A percentile compares a stretch with the other conserved stretches of the same genome.
Evolutionary conservation across 2,888 invertebrate genomes (phyloP).

Genomic region (Panzeria rudis): DNA sequence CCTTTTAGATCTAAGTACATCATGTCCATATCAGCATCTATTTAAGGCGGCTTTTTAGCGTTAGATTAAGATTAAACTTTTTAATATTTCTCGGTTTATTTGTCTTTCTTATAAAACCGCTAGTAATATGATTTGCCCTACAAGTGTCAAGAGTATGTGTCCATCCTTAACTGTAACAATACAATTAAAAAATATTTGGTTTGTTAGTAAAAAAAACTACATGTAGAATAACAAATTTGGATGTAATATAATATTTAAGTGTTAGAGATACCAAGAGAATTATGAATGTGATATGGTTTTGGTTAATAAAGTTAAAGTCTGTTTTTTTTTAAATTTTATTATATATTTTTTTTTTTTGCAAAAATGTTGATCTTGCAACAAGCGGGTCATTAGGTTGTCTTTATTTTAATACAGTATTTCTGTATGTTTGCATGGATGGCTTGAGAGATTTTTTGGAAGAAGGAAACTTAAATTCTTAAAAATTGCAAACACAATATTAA

Average conservation of each 20-base stretch:
- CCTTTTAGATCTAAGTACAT: conserved; percentile 22
- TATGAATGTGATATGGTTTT: conserved; percentile 51
- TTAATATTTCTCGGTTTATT: conserved; percentile 30
- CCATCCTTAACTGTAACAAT: conserved; percentile 54
- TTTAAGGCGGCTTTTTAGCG: conserved; percentile 38
- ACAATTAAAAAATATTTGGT: conserved; percentile 60
- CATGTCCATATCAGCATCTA: conserved; percentile 55
- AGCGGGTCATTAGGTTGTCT: conserved; percentile 54
- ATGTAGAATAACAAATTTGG: conserved; percentile 39
- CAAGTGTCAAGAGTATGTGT: conserved; percentile 62
- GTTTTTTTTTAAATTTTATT: too few species aligned
- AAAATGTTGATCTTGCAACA: conserved; percentile 44
- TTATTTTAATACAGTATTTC: conserved; percentile 13
- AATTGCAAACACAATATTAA: too few species aligned
- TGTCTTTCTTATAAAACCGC: conserved; percentile 1
- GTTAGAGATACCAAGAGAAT: conserved; percentile 18
- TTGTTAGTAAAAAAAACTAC: conserved; percentile 3
- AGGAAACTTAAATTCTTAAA: neutral
- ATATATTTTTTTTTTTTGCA: conserved; percentile 15
- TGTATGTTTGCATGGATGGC: conserved; percentile 14
- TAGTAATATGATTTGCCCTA: conserved; percentile 61
- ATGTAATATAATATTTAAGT: conserved; percentile 26
- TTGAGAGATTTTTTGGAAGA: neutral
- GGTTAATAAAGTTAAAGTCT: neutral
- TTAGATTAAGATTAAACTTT: neutral